Base-by-base conservation (phyloP, 2,797 vertebrate genomes). In the Microhierax caerulescens region DNA sequence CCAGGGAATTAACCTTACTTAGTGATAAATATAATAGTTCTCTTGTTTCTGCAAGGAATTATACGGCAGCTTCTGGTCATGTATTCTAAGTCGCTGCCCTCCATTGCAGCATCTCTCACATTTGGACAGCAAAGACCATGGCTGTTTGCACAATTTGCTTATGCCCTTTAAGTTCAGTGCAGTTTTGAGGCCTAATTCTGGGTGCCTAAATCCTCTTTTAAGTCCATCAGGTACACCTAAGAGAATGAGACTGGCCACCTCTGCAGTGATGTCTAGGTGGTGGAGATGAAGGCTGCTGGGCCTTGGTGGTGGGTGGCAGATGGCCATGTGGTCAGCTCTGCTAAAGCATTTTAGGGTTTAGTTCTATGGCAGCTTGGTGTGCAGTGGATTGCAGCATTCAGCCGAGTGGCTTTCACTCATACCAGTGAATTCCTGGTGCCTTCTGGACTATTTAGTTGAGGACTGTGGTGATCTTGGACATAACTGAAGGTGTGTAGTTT, bases 1-100 rank as follows among this genome's bases (percentile, higher is more conserved):
- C 57, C 79, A 90, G 65, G 30, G 14, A 75, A 91, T 95, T 94
- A 90, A 96, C 82, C 85, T 94, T 57, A 64, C 78, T 93, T 86
- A 90, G 37, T 54, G 76, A 88, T 91, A 80, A 93, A 83, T 76
- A 39, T 21, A 68, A 83, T 68, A 65, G 76, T 64, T 69, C 37
- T 83, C 45, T 57, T 60, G 30, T 78, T 89, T 83, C 53, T 2
- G 0, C 22, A 43, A 54, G 37, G 53, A 90, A 24, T 92, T 94
- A 85, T 82, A 70, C 74, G 76, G 28, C n/a, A 37, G 61, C 14
- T 53, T 78, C 34, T 69, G 47, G 24, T 82, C 34, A 54, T 11
- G 19, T 8, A 5, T 79, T 73, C 73, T 43, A 69, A 89, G 28
- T 90, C 0, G 0, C 20, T 59, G 43, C 5, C 12, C 51, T 95